These are phyloP conservation scores for Pristionchus mayeri DNA, from an alignment of 2,888 invertebrate genomes.

Conservation along the genomic window DNA sequence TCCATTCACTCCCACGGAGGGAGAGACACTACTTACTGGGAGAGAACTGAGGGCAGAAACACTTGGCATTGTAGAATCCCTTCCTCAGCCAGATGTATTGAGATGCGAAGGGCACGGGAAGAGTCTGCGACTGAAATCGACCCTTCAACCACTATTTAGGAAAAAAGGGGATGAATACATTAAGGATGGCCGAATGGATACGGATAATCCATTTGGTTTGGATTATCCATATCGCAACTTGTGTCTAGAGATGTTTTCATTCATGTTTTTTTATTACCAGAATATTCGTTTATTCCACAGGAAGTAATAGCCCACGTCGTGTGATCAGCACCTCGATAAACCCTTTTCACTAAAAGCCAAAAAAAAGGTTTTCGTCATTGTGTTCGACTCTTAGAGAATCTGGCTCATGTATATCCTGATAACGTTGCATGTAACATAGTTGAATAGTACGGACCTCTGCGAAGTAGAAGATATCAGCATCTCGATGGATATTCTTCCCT, in stretches of 20 bases:
- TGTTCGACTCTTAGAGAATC: no score
- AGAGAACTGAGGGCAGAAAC: background rate
- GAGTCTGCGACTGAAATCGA: background rate
- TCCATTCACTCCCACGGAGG: background rate
- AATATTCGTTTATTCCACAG: no score
- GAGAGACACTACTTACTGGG: background rate
- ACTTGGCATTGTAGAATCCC: slow-evolving; percentile 46
- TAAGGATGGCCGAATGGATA: background rate
- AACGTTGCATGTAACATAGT: no score
- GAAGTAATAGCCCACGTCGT: no score
- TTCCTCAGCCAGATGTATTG: slow-evolving; percentile 38
- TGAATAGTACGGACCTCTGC: slow-evolving; percentile 22
- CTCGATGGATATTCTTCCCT: slow-evolving; percentile 40
- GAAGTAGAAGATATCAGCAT: slow-evolving; percentile 23
- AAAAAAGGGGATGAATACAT: background rate
- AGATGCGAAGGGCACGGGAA: background rate
- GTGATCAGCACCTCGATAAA: no score
- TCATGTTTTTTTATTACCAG: no score
- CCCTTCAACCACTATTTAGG: background rate
- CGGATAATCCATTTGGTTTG: no score
- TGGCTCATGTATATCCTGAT: no score
- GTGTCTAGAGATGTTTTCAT: no score
- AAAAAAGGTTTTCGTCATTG: no score
- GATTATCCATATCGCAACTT: no score
- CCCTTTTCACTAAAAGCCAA: no score